Percentiles rank a stretch among this genome's conserved stretches.
Conservation (phyloP, 2,797 vertebrate genomes). For the Sarcophilus harrisii region DNA sequence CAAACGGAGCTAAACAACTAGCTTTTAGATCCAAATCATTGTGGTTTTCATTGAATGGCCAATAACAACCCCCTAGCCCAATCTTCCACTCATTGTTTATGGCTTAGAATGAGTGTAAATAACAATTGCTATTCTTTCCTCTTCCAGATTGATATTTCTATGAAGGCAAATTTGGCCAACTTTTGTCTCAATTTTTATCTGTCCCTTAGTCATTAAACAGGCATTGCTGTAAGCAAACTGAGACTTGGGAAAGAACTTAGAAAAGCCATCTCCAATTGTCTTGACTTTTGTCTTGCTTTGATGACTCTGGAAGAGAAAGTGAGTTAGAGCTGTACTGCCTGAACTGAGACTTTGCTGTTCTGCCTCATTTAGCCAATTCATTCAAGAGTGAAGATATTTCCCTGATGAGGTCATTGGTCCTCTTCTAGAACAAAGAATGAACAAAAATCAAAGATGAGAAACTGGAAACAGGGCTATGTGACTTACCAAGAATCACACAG, state of each 20-base stretch:
- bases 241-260: not conserved
- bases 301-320: not conserved
- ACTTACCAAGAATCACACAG: not conserved
- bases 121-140: not conserved
- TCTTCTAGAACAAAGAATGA: not conserved
- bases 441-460: not conserved
- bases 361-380: not conserved
- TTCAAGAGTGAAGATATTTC: not conserved
- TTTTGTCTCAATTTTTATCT: too few species aligned
- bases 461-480: not conserved
- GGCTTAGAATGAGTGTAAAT: not conserved
- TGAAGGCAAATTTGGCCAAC: not conserved
- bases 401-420: not conserved
- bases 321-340: not conserved
- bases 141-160: not conserved
- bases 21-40: not conserved
- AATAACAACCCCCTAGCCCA: not conserved
- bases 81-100: not conserved
- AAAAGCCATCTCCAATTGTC: not conserved
- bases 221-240: not conserved
- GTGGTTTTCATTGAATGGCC: not conserved
- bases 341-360: not conserved
- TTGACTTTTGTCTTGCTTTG: not conserved
- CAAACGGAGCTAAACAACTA: not conserved
- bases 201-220: not conserved